Conservation (phyloP, 2,888 invertebrate genomes). For the Tenthredo livida region DNA sequence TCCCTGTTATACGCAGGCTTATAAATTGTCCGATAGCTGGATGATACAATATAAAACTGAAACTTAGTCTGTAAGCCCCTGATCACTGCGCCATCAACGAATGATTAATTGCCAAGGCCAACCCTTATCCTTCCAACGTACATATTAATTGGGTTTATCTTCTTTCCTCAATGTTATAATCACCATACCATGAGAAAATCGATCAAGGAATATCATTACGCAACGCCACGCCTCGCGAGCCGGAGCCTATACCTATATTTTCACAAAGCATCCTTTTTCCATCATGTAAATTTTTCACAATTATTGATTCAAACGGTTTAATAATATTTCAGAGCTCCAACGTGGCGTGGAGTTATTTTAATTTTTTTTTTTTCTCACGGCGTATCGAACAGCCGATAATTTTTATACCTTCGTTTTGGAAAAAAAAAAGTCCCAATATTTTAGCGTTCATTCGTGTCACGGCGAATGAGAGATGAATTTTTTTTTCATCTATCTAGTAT, state of each 20-base stretch:
- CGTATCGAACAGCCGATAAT: neutral
- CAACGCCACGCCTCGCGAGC: neutral
- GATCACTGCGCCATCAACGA: neutral
- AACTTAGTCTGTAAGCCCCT: neutral
- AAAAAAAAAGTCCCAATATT: neutral
- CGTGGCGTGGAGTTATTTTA: neutral
- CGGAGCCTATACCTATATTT: neutral
- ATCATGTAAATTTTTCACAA: neutral
- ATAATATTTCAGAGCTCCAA: neutral
- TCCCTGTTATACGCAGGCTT: conserved; percentile 5
- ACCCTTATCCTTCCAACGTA: neutral
- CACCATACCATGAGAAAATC: neutral
- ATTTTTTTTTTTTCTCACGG: neutral
- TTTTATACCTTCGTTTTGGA: neutral
- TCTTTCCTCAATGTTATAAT: conserved; percentile 9
- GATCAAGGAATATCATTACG: neutral
- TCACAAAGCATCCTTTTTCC: neutral
- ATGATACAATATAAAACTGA: neutral
- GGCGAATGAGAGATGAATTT: conserved; percentile 1
- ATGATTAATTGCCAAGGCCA: conserved; percentile 23
- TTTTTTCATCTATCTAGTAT: conserved; percentile 7
- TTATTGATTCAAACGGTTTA: neutral
- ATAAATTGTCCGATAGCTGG: conserved; percentile 3
- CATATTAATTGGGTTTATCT: conserved; percentile 32
- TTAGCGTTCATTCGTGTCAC: neutral